Base-by-base conservation (phyloP, 2,888 invertebrate species). In the Pammene fasciana region DNA sequence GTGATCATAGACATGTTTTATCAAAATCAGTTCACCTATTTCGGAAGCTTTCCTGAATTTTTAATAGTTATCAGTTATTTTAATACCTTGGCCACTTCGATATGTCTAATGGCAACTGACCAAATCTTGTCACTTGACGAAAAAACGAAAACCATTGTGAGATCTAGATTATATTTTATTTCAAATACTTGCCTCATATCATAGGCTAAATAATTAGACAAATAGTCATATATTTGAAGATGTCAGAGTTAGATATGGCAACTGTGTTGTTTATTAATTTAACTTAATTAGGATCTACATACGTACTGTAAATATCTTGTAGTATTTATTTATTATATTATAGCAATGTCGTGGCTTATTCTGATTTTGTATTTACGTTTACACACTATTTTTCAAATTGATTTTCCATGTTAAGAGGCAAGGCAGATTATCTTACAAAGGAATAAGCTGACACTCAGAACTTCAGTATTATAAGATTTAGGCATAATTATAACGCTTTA, bases 401-500 rank as follows among this genome's bases (percentile, higher is more conserved):
- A 26, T 3, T 26, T 26, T 26, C 26, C 26, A 26, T 26, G 1
- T 3, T 26, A 26, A 1, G 26, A 26, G 26, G 26, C 4, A 26
- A 26, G 26, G 26, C 26, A 26, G 26, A 26, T 26, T 3, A 26
- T 26, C 4, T 26, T 26, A 26, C 26, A 26, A 26, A 26, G 26
- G 26, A 26, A 26, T 26, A 26, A 26, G 26, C 26, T 43, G 13
- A 11, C 43, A 43, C 11, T 11, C 10, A 43, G 14, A 38, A 4
- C 18, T 55, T 67, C 67, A 68, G 68, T 65, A 68, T 65, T 65
- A 68, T 11, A 36, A 36, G 11, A 59, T 45, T 50, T 45, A 41
- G 45, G 64, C 64, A 65, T 68, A 65, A 68, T 59, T 11, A 3
- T 36, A 50, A 13, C 36, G 68, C 64, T 59, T 65, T 65, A 65